These are phyloP conservation scores for Trachelipus rathkii DNA, from an alignment of 1,140 invertebrate genomes.

Conservation along the genomic window DNA sequence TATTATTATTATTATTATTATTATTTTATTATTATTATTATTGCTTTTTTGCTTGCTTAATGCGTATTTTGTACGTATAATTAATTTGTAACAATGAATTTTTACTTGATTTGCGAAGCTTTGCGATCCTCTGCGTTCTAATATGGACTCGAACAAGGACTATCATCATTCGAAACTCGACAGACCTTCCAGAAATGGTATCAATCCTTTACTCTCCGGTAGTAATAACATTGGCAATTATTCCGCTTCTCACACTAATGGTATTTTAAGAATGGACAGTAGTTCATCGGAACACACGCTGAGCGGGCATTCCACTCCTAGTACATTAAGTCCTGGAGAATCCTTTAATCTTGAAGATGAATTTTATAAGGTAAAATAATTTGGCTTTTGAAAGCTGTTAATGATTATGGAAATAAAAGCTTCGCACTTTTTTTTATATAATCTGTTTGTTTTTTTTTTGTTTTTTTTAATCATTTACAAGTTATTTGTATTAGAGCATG, in stretches of 20 bases:
- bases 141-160: not conserved
- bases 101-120: not conserved
- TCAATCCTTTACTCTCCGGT: not conserved
- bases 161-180: not conserved
- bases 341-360: conserved; percentile 57
- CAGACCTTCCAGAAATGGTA: not conserved
- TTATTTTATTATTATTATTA: no score
- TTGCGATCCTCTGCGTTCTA: not conserved
- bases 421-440: no score
- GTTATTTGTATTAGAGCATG: no score
- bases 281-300: conserved; percentile 12
- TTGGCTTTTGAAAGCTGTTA: no score
- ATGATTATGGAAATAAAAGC: no score
- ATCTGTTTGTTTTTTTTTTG: no score
- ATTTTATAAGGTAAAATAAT: conserved; percentile 49
- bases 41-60: no score
- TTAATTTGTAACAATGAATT: no score
- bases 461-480: no score
- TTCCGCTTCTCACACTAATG: not conserved
- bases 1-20: no score
- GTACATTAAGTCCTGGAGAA: conserved; percentile 59
- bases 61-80: no score
- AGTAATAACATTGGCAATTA: not conserved
- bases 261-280: not conserved
- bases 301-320: conserved; percentile 59